Base-by-base conservation (phyloP, 1,140 invertebrate genomes). In the Teleogryllus occipitalis region DNA sequence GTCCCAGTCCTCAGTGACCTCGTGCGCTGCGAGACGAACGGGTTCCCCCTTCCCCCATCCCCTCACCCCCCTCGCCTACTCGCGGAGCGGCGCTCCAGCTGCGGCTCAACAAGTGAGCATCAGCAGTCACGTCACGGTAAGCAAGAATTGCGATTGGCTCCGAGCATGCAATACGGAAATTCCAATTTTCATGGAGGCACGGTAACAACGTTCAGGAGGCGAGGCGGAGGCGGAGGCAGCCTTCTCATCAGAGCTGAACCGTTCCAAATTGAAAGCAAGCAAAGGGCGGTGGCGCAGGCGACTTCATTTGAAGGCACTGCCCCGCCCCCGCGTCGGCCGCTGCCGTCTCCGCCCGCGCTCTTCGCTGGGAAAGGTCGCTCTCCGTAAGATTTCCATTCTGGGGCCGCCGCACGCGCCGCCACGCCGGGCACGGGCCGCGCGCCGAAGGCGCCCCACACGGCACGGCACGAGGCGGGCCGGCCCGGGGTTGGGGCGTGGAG, bases 151-250 rank as follows among this genome's bases (percentile, higher is more conserved):
- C 1, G 2, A 7, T 3, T 65, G 1, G 54, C 2, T 65, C 54
- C 54, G 18, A 65, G 54, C 54, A 65, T 65, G 54, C 54, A 65
- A 65, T 65, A 65, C 54, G 54, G 54, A 65, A 65, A 65, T 65
- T 65, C 54, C 54, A 65, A 65, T 65, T 65, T 65, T 65, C 54
- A 65, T 65, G 54, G 49, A 54, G 7, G 54, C 54, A 10, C 54
- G 54, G 54, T 65, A 54, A 65, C 54, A 65, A 65, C 54, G 27
- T 39, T 39, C 27, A 39, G 27, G 54, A 65, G 49, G 18, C 54
- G 54, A 7, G 1, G 54, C 54, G 54, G 18, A 65, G 54, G 54
- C 10, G 18, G 54, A 65, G 54, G 54, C 10, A 65, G 54, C 54
- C 54, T 65, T 65, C 7, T 54, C 49, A 2, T 65, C 54, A 65